Evolutionary conservation across 2,888 invertebrate species (phyloP).

Genomic region (Callosobruchus maculatus): DNA sequence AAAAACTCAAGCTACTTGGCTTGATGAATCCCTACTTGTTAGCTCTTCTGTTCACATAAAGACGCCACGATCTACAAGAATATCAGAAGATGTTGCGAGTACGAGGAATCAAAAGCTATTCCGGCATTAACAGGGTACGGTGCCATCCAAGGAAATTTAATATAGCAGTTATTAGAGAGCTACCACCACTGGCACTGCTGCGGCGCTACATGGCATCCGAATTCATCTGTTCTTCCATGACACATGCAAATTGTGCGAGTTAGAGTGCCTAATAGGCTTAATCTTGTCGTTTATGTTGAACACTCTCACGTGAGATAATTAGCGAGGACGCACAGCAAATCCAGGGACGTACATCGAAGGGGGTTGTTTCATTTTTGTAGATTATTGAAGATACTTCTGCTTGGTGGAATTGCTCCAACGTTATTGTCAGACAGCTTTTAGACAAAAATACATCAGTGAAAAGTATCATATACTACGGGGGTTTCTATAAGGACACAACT

Average conservation of each 20-base stretch:
- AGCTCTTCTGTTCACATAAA: too few relatives aligned
- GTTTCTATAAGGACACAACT: too few relatives aligned
- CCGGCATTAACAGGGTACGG: not conserved
- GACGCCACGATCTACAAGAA: too few relatives aligned
- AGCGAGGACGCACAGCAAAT: slow-evolving; percentile 39
- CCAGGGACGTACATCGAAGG: not conserved
- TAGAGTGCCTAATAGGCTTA: slow-evolving; percentile 51
- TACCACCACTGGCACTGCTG: not conserved
- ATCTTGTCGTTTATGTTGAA: slow-evolving; percentile 52
- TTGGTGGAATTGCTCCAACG: too few relatives aligned
- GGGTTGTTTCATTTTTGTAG: too few relatives aligned
- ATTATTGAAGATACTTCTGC: too few relatives aligned
- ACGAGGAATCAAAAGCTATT: not conserved
- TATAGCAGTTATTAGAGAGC: not conserved
- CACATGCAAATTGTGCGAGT: slow-evolving; percentile 49
- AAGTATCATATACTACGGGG: too few relatives aligned
- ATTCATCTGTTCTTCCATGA: not conserved
- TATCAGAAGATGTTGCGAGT: not conserved
- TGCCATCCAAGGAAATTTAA: not conserved
- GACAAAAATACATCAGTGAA: too few relatives aligned
- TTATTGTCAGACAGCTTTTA: too few relatives aligned
- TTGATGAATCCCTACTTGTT: too few relatives aligned
- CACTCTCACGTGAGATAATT: slow-evolving; percentile 49
- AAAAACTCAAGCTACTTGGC: too few relatives aligned
- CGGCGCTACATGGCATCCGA: not conserved